Conservation (phyloP, 2,797 vertebrate species). For the Crocodylus rhombifer region DNA sequence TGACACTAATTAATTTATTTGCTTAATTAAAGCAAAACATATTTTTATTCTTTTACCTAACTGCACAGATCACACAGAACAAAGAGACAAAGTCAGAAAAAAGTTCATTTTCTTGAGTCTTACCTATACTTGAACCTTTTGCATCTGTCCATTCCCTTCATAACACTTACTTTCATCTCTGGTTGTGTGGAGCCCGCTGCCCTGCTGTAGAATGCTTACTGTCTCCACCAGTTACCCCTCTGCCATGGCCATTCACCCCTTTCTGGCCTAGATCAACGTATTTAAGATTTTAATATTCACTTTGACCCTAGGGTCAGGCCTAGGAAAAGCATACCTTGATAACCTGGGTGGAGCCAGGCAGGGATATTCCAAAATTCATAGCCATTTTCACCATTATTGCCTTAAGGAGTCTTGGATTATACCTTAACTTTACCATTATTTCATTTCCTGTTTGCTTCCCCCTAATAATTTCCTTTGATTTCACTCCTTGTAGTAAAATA, state of each 20-base stretch:
- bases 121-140: too few species aligned
- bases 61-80: too few species aligned
- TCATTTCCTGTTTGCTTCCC: not conserved
- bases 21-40: too few species aligned
- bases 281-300: not conserved
- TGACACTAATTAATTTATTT: too few species aligned
- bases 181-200: not conserved
- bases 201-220: not conserved
- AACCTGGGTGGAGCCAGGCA: conserved; percentile 1
- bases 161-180: not conserved
- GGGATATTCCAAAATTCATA: not conserved
- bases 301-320: not conserved
- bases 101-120: too few species aligned
- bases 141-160: not conserved
- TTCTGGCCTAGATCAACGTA: too few species aligned
- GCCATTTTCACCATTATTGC: not conserved
- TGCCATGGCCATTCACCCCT: too few species aligned
- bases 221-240: not conserved
- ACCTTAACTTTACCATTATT: not conserved
- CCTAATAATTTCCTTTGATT: not conserved
- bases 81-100: too few species aligned
- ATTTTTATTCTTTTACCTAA: too few species aligned
- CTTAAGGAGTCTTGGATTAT: conserved; percentile 5
- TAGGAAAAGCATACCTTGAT: not conserved
- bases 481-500: not conserved